Evolutionary conservation across 2,888 invertebrate species (phyloP).

Genomic region (Argyra leucocephala): DNA sequence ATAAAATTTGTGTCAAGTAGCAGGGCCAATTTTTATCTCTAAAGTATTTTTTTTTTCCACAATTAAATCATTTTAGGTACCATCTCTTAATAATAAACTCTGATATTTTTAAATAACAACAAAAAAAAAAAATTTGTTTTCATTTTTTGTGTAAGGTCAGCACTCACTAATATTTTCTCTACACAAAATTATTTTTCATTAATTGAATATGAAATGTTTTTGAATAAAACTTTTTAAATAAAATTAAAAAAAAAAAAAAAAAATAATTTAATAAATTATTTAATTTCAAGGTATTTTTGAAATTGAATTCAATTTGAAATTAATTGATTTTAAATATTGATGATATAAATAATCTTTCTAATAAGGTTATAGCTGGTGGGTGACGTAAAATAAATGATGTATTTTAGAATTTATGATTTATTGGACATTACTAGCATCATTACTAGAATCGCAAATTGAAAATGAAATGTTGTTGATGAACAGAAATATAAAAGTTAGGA

Average conservation of each 20-base stretch:
- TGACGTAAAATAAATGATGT: background rate
- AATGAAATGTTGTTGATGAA: too few species aligned
- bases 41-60: background rate
- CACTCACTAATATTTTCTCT: background rate
- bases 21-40: background rate
- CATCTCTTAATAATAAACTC: background rate
- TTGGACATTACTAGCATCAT: too few species aligned
- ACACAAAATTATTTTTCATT: background rate
- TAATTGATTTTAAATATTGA: conserved; percentile 1
- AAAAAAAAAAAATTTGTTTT: background rate
- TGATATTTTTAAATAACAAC: too few species aligned
- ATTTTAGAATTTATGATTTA: too few species aligned
- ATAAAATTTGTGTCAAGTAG: background rate
- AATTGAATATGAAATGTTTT: background rate
- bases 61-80: background rate
- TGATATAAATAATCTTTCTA: conserved; percentile 1
- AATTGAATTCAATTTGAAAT: background rate
- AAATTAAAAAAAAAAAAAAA: background rate
- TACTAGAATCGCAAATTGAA: too few species aligned
- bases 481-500: too few species aligned
- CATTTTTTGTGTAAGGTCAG: background rate
- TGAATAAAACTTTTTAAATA: too few species aligned
- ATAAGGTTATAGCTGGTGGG: conserved; percentile 3
- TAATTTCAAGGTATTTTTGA: background rate
- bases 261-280: background rate